Percentiles rank a stretch among this genome's conserved stretches.
Conservation (phyloP, 2,888 invertebrate species). For the Lycocerus yunnanus region DNA sequence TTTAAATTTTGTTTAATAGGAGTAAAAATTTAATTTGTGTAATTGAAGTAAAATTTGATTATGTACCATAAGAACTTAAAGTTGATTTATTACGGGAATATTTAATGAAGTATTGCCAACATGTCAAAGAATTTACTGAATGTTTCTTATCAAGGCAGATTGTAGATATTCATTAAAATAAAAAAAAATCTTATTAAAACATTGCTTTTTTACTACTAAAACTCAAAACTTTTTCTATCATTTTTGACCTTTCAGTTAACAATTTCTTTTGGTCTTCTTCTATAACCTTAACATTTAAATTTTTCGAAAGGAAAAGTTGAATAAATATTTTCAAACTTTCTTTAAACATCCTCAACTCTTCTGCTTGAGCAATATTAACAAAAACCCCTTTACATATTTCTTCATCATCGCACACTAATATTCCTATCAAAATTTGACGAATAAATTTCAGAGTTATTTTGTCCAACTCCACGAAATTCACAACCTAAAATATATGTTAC, state of each 20-base stretch:
- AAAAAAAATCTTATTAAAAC: too few species aligned
- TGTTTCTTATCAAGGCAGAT: too few species aligned
- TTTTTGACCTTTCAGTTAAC: constrained; percentile 63
- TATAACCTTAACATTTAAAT: constrained; percentile 59
- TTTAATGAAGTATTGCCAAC: too few species aligned
- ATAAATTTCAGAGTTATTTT: constrained; percentile 79
- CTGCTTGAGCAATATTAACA: constrained; percentile 70
- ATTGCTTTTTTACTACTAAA: constrained; percentile 22
- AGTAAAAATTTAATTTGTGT: too few species aligned
- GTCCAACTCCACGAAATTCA: constrained; percentile 85
- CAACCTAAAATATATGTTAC: constrained; percentile 61
- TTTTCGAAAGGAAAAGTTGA: constrained; percentile 80
- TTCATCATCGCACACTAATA: constrained; percentile 71
- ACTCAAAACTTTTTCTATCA: constrained; percentile 68
- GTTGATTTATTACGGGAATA: too few species aligned
- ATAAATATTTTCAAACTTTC: constrained; percentile 85
- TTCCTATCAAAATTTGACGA: constrained; percentile 74
- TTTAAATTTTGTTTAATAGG: too few species aligned
- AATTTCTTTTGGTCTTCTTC: constrained; percentile 56
- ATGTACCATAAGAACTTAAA: too few species aligned
- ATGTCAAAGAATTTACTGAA: too few species aligned
- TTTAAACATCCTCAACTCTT: constrained; percentile 78
- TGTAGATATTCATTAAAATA: too few species aligned
- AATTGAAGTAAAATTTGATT: too few species aligned
- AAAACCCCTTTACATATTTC: constrained; percentile 69